phyloP scores from a whole-genome alignment of 2,797 vertebrate species.

The Fratercula arctica region DNA sequence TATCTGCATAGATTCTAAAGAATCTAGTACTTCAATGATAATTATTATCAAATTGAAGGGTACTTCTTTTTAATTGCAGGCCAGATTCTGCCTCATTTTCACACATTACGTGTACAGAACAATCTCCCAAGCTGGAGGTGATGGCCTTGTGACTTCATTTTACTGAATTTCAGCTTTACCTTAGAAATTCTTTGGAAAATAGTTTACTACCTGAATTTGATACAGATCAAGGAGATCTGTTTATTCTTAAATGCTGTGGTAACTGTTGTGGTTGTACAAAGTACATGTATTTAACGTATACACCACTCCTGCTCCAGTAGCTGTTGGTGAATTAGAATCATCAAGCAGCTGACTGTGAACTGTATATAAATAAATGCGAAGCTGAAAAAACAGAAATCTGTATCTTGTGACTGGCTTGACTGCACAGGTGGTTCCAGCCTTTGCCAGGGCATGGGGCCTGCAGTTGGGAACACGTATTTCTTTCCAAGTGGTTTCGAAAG shows the following conservation, averaged over 20 bases:
- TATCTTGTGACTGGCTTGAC: slow-evolving; percentile 32
- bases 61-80: neutral
- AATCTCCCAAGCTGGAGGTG: neutral
- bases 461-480: slow-evolving; percentile 16
- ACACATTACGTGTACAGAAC: neutral
- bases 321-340: neutral
- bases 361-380: slow-evolving; percentile 22
- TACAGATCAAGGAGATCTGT: neutral
- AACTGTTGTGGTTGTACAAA: neutral
- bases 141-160: neutral
- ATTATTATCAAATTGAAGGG: neutral
- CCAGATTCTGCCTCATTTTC: neutral
- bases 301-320: neutral
- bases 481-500: slow-evolving; percentile 42
- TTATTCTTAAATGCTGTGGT: neutral
- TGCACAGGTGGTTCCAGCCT: neutral
- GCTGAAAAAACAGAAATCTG: neutral
- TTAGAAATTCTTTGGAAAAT: neutral
- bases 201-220: neutral
- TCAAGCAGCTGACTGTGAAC: slow-evolving; percentile 11
- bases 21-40: neutral
- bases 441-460: slow-evolving; percentile 27
- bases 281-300: neutral
- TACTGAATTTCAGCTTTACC: neutral
- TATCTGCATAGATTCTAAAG: neutral